Base-by-base conservation (phyloP, 2,113 vertebrate species). In the Nicator chloris region DNA sequence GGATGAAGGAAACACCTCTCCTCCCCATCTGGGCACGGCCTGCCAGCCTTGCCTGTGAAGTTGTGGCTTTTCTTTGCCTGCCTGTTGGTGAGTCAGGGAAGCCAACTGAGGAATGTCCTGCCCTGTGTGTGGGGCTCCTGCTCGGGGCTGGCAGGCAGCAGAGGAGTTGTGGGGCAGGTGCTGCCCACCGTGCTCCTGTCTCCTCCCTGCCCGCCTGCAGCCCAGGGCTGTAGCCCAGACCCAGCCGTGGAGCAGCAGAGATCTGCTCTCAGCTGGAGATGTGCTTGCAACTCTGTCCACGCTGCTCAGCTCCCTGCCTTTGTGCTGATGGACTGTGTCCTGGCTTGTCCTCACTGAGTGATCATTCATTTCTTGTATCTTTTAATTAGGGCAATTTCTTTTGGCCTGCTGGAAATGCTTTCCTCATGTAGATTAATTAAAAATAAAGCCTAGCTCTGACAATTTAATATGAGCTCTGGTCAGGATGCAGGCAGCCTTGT, bases 341-440 rank as follows among this genome's bases (percentile, higher is more conserved):
- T 24, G 13, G 17, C 61, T 78, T 57, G 76, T 77, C 64, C 83
- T 82, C 19, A 28, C 65, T 20, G n/a, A 60, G 21, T 7, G 49
- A 56, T 65, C 77, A 79, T 81, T 89, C 73, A 93, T 95, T 64
- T 81, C 68, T 72, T 66, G 19, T 19, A 26, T 59, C 65, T 95
- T 95, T 96, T 93, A 96, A 96, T 97, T 84, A 91, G 49, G 64
- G 28, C 27, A 57, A 56, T 82, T 76, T 82, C 60, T 91, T 71
- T 78, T 82, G 83, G 71, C 57, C 56, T 54, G 64, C 77, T 89
- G 83, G 87, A 94, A 93, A 57, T 61, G 42, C 11, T 76, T 88
- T 96, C 65, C 80, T 85, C 59, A 15, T 23, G 10, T 4, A 61
- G 59, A 77, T 91, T 86, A 93, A 94, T 91, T 87, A 80, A 89